phyloP scores from a whole-genome alignment of 1,140 invertebrate species.

The Ceratitis capitata region DNA sequence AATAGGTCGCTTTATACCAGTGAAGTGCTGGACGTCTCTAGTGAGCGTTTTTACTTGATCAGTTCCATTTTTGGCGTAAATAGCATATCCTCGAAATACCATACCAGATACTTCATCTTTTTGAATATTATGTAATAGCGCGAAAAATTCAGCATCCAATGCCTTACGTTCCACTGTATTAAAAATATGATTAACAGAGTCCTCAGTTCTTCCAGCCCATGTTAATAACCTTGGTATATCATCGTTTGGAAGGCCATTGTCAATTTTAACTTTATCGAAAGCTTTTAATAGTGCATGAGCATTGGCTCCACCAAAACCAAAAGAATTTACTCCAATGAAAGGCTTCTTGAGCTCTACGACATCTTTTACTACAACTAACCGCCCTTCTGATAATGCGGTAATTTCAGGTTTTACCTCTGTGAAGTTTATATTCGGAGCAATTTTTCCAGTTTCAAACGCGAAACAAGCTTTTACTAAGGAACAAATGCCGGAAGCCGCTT shows the following conservation, averaged over 20 bases:
- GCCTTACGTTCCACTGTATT: slow-evolving; percentile 71
- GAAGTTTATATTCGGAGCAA: slow-evolving; percentile 86
- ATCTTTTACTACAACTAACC: slow-evolving; percentile 77
- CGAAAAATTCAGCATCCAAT: slow-evolving; percentile 69
- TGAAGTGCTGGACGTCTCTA: slow-evolving; percentile 70
- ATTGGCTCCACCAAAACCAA: slow-evolving; percentile 84
- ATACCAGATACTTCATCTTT: slow-evolving; percentile 69
- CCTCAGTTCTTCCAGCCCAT: slow-evolving; percentile 69
- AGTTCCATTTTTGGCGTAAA: slow-evolving; percentile 67
- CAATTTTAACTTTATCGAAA: slow-evolving; percentile 67
- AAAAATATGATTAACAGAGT: slow-evolving; percentile 77
- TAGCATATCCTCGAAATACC: slow-evolving; percentile 70
- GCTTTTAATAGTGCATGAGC: slow-evolving; percentile 78
- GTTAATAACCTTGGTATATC: slow-evolving; percentile 69
- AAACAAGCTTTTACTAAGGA: slow-evolving; percentile 83
- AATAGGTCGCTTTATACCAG: slow-evolving; percentile 73
- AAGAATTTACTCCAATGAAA: slow-evolving; percentile 80
- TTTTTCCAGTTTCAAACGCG: slow-evolving; percentile 76
- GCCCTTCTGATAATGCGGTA: slow-evolving; percentile 75
- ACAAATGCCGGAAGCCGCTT: slow-evolving; percentile 88
- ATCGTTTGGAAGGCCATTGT: slow-evolving; percentile 68
- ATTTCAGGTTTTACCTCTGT: slow-evolving; percentile 78
- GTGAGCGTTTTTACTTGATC: slow-evolving; percentile 63
- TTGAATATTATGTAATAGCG: slow-evolving; percentile 69
- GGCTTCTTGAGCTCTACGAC: slow-evolving; percentile 72